Evolutionary conservation across 1,140 invertebrate genomes (phyloP).

Genomic region (Drosophila ambigua): DNA sequence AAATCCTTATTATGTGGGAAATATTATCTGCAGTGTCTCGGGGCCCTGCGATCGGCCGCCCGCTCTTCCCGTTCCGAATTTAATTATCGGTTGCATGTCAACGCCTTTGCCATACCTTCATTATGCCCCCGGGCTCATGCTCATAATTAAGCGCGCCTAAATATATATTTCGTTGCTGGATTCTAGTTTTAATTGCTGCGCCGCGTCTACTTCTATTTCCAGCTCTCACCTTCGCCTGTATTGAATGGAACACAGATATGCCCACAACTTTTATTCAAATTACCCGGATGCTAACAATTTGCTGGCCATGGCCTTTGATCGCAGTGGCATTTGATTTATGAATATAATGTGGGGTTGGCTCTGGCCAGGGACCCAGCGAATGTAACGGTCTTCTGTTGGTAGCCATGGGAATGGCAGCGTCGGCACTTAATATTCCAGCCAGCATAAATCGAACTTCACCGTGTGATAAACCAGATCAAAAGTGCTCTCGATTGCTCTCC

Average conservation of each 20-base stretch:
- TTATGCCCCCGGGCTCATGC: slow-evolving; percentile 48
- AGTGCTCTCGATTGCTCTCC: slow-evolving; percentile 7
- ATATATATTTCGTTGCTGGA: slow-evolving; percentile 55
- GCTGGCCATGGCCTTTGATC: slow-evolving; percentile 64
- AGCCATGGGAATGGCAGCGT: slow-evolving; percentile 13
- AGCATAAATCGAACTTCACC: no score
- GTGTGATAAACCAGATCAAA: slow-evolving; percentile 14
- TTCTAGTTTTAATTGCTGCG: slow-evolving; percentile 66
- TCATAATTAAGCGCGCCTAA: slow-evolving; percentile 77
- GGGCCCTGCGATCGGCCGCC: slow-evolving; percentile 6
- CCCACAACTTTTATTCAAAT: slow-evolving; percentile 67
- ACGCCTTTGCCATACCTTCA: slow-evolving; percentile 78
- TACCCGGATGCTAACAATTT: slow-evolving; percentile 78
- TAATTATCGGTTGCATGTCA: slow-evolving; percentile 80
- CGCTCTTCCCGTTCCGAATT: slow-evolving; percentile 49
- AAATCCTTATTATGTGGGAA: slow-evolving; percentile 81
- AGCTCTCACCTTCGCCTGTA: slow-evolving; percentile 20
- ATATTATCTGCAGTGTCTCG: slow-evolving; percentile 48
- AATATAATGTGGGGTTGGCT: slow-evolving; percentile 39
- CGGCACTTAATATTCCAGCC: not conserved
- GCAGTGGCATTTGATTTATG: slow-evolving; percentile 68
- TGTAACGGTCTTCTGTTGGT: slow-evolving; percentile 11
- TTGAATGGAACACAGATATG: slow-evolving; percentile 55
- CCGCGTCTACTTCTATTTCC: slow-evolving; percentile 45
- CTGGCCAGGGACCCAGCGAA: slow-evolving; percentile 3